Percentiles rank a stretch among this genome's conserved stretches.
Evolutionary conservation across 2,113 vertebrate species (phyloP).

Genomic region (Balaenoptera acutorostrata): DNA sequence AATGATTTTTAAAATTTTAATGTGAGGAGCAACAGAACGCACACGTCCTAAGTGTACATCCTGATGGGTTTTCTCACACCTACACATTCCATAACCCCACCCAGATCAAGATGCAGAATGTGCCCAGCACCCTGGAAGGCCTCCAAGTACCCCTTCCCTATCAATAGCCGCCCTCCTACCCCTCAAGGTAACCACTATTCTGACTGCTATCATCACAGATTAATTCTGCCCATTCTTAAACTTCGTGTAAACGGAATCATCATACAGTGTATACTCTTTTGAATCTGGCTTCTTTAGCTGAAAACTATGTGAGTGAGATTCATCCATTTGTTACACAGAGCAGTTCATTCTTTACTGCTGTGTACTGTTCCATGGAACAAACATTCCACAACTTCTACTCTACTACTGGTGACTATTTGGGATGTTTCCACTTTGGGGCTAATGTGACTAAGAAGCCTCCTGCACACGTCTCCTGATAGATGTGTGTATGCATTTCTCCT

Average conservation of each 20-base stretch:
- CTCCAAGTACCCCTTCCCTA: not conserved
- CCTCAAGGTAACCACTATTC: too few species aligned
- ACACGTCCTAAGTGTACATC: accelerated
- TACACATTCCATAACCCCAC: accelerated
- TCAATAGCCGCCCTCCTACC: accelerated
- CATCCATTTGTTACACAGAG: not conserved
- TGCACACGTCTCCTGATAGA: accelerated
- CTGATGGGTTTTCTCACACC: accelerated
- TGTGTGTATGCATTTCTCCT: accelerated
- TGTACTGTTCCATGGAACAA: accelerated
- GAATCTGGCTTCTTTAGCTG: not conserved
- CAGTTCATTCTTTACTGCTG: not conserved
- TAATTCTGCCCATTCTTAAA: not conserved
- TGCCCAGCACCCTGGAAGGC: not conserved
- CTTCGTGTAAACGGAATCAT: accelerated
- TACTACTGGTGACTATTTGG: not conserved
- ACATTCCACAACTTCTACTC: not conserved
- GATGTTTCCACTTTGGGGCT: not conserved
- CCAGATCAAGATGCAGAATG: not conserved
- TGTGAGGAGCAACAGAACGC: not conserved
- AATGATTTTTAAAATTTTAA: not conserved
- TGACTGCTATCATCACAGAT: accelerated
- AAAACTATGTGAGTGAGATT: not conserved
- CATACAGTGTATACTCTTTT: accelerated
- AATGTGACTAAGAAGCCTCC: accelerated